These are phyloP conservation scores for Clamator glandarius DNA, from an alignment of 2,797 vertebrate genomes.

Conservation along the genomic window DNA sequence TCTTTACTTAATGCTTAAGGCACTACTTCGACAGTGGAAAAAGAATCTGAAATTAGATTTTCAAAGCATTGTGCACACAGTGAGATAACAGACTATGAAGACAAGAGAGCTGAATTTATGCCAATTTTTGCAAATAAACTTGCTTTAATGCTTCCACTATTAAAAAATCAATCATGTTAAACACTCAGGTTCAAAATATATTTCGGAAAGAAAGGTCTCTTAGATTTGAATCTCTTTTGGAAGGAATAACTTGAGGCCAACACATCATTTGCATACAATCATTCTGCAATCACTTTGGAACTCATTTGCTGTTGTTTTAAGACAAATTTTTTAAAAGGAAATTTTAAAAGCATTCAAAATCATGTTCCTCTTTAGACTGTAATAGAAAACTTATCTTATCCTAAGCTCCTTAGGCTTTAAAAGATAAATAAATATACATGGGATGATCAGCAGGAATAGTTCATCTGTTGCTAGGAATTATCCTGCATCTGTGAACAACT, in stretches of 20 bases:
- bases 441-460: background rate
- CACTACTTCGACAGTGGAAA: background rate
- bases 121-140: background rate
- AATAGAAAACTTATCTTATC: background rate
- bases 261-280: background rate
- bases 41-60: background rate
- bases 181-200: background rate
- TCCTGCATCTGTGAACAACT: background rate
- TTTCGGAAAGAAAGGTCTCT: background rate
- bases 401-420: background rate
- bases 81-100: background rate
- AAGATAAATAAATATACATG: background rate
- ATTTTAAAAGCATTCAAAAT: background rate
- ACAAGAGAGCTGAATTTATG: background rate
- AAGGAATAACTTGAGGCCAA: background rate
- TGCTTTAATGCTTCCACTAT: background rate
- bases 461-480: background rate
- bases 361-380: background rate
- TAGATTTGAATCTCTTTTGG: background rate
- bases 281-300: background rate
- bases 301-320: background rate
- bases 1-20: background rate
- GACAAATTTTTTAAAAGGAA: background rate
- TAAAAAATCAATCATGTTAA: background rate
- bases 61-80: background rate